Evolutionary conservation across 2,797 vertebrate species (phyloP).

Genomic region (Perodicticus potto): DNA sequence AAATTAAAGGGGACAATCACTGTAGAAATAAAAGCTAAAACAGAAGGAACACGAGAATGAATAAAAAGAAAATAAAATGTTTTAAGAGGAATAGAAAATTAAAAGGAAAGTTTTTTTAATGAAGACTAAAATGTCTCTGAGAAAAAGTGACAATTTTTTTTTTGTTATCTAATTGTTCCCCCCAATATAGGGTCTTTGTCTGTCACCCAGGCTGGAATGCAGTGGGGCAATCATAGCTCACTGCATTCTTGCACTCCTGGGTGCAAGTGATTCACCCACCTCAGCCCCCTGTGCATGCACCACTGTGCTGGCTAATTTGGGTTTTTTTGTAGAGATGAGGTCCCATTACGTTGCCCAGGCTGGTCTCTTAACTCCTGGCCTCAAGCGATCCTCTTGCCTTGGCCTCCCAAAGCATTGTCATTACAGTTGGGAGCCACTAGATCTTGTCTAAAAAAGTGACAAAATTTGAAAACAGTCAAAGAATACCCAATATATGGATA

Average conservation of each 20-base stretch:
- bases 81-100: not conserved
- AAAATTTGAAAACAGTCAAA: not conserved
- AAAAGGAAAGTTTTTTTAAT: not conserved
- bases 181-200: not conserved
- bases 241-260: not conserved
- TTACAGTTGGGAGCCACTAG: not conserved
- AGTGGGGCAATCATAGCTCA: not conserved
- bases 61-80: not conserved
- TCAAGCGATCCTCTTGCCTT: not conserved
- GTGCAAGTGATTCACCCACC: not conserved
- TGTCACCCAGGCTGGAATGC: not conserved
- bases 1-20: slow-evolving; percentile 30
- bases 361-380: not conserved
- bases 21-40: not conserved
- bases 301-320: not conserved
- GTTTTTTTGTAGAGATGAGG: not conserved
- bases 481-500: not conserved
- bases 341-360: not conserved
- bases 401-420: not conserved
- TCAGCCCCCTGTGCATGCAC: not conserved
- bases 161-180: not conserved
- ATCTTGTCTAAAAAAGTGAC: not conserved
- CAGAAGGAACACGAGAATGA: not conserved
- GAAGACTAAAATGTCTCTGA: not conserved
- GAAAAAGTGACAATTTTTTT: not conserved